These are phyloP conservation scores for Molossus molossus DNA, from an alignment of 2,797 vertebrate species.

Conservation along the genomic window DNA sequence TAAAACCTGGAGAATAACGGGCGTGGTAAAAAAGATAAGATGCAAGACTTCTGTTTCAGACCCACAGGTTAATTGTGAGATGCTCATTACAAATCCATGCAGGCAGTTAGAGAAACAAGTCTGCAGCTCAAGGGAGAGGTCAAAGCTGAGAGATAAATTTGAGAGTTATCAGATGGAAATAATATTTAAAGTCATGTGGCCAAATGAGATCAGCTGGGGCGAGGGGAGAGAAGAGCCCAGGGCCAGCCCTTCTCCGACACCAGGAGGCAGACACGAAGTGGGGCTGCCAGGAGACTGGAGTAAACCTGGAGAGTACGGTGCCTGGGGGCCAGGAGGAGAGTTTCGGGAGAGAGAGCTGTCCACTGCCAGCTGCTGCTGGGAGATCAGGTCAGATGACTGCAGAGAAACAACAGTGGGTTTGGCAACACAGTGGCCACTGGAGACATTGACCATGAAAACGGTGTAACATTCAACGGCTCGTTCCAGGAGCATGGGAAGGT, in stretches of 20 bases:
- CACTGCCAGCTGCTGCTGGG: neutral
- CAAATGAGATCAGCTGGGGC: neutral
- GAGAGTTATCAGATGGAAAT: slow-evolving; percentile 29
- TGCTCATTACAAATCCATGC: neutral
- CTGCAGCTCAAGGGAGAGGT: slow-evolving; percentile 50
- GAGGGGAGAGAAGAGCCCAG: neutral
- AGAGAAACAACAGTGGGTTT: neutral
- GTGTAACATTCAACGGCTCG: neutral
- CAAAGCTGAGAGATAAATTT: slow-evolving; percentile 40
- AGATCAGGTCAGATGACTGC: neutral
- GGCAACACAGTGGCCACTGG: neutral
- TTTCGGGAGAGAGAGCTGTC: neutral
- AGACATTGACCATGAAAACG: neutral
- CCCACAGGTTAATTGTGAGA: slow-evolving; percentile 43
- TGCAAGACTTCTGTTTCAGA: slow-evolving; percentile 10
- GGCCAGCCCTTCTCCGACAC: neutral
- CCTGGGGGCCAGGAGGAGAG: neutral
- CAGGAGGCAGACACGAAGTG: neutral
- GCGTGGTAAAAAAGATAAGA: slow-evolving; percentile 9
- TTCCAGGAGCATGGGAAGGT: neutral
- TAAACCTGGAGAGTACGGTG: neutral
- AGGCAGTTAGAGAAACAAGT: neutral
- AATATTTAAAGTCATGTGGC: neutral
- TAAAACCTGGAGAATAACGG: neutral
- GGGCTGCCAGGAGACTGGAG: neutral